phyloP scores from a whole-genome alignment of 1,140 invertebrate genomes.

The Hestina assimilis region DNA sequence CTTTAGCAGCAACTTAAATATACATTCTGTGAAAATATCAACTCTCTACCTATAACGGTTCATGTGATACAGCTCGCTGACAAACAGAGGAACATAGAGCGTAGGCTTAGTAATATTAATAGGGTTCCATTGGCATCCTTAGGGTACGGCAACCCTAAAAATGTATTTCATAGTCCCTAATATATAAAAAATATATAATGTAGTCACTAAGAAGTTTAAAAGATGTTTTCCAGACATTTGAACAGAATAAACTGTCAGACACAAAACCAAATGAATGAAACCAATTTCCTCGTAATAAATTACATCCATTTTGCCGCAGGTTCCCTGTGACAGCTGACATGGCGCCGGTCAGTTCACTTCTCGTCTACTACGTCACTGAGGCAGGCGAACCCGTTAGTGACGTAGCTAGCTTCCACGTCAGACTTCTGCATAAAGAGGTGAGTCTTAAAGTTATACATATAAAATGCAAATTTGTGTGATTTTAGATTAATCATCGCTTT shows the following conservation, averaged over 20 bases:
- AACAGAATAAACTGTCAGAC: not conserved
- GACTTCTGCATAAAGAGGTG: slow-evolving; percentile 80
- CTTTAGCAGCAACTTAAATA: no score
- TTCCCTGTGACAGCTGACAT: slow-evolving; percentile 84
- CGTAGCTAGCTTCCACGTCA: slow-evolving; percentile 81
- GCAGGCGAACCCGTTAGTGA: slow-evolving; percentile 86
- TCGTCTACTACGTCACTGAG: slow-evolving; percentile 87
- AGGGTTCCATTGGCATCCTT: no score
- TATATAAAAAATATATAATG: no score
- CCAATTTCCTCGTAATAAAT: not conserved
- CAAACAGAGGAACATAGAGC: no score
- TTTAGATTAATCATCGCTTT: not conserved
- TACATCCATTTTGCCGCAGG: slow-evolving; percentile 52
- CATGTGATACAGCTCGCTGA: no score
- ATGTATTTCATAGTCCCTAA: no score
- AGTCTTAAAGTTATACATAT: not conserved
- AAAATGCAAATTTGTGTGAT: not conserved
- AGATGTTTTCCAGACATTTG: not conserved
- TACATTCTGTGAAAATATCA: no score
- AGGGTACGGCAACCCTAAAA: no score
- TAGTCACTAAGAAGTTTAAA: no score
- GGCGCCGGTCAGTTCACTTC: slow-evolving; percentile 85
- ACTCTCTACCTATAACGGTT: no score
- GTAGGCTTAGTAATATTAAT: no score
- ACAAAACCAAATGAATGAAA: not conserved